Base-by-base conservation (phyloP, 2,113 vertebrate species). In the Bujurquina vittata region DNA sequence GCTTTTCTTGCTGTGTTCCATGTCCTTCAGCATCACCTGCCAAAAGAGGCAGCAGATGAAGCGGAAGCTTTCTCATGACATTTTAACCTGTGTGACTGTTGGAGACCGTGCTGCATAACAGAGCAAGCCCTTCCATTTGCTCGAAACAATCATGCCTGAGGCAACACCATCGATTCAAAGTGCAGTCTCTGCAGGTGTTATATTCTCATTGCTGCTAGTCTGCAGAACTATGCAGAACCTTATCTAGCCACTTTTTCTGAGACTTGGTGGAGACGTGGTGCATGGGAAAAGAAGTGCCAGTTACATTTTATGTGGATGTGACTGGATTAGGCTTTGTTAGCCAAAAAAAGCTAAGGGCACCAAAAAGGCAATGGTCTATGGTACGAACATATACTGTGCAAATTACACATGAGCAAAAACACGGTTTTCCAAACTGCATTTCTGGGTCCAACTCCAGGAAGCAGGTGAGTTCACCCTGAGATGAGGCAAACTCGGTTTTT, bases 11-110 rank as follows among this genome's bases (percentile, higher is more conserved):
- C 93, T 96, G 91, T 87, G 92, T 84, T 97, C 96, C 83, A 96
- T 94, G 88, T 97, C 96, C 86, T 95, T 97, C 84, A 97, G 91
- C 73, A 96, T 94, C 75, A 90, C 94, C 97, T 98, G 79, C 22
- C 77, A 77, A 89, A 17, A 83, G n/a, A 88, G 59, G 74, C 61
- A 81, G 29, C 11, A 73, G 40, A 81, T 83, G 55, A 77, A 81
- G 73, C 18, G 14, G n/a, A 33, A 73, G 69, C 40, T 37, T 9
- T 3, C n/a, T 6, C 26, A 60, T 77, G 49, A 73, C 69, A 40
- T 15, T 40, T 17, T 2, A 17, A 5, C 12, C 63, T 69, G 23
- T 49, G 46, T 29, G 40, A 46, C 40, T 1, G 43, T 69, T 31
- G 49, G 26, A 69, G 17, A 52, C 26, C 26, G 3, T 3, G 31